phyloP scores from a whole-genome alignment of 2,888 invertebrate species.

The Pherbina coryleti region DNA sequence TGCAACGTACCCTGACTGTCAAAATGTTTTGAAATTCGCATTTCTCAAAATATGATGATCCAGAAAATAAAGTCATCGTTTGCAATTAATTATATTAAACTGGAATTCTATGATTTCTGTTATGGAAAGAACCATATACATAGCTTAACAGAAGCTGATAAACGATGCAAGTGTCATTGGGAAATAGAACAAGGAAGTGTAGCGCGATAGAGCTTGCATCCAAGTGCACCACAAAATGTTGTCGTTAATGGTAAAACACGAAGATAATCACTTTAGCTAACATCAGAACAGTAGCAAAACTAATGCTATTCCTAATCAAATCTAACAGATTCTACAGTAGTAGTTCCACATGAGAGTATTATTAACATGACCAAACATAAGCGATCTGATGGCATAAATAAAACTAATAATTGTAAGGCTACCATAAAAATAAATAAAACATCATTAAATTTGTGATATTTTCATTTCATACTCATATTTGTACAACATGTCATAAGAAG shows the following conservation, averaged over 20 bases:
- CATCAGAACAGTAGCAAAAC: neutral
- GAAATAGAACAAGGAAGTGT: neutral
- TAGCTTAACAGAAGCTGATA: neutral
- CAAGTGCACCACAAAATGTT: too few species aligned
- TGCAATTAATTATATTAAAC: neutral
- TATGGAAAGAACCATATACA: neutral
- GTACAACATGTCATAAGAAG: slow-evolving; percentile 29
- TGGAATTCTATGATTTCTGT: neutral
- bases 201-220: too few species aligned
- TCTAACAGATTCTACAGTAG: neutral
- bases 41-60: neutral
- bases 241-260: too few species aligned
- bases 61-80: neutral
- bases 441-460: slow-evolving; percentile 35
- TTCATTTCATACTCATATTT: slow-evolving; percentile 37
- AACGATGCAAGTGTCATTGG: neutral
- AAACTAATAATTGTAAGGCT: neutral
- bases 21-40: neutral
- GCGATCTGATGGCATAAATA: neutral
- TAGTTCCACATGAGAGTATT: neutral
- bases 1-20: slow-evolving; percentile 1
- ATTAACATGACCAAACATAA: neutral
- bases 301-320: neutral
- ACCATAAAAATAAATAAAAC: slow-evolving; percentile 26
- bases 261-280: neutral